These are phyloP conservation scores for Chunga burmeisteri DNA, from an alignment of 2,113 vertebrate genomes.

Conservation along the genomic window DNA sequence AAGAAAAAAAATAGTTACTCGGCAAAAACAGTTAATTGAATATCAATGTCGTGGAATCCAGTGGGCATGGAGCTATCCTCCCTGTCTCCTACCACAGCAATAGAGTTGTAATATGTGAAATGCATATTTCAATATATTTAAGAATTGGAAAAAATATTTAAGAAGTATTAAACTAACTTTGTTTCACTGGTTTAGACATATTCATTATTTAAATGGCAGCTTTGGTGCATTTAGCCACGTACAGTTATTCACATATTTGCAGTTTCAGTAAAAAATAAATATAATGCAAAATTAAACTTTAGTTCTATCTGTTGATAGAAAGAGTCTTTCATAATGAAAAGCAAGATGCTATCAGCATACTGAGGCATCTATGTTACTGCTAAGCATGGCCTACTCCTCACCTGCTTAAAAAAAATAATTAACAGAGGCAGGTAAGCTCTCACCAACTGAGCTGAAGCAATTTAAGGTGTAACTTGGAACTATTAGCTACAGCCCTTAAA, in stretches of 20 bases:
- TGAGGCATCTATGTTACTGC: neutral
- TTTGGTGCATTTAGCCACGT: neutral
- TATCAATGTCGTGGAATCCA: neutral
- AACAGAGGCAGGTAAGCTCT: no score
- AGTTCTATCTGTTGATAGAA: neutral
- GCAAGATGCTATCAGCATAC: neutral
- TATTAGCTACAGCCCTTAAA: neutral
- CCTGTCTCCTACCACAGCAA: neutral
- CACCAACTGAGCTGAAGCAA: neutral
- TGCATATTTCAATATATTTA: neutral
- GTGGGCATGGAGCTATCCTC: neutral
- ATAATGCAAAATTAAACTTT: neutral
- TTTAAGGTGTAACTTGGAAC: rapidly evolving
- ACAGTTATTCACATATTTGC: neutral
- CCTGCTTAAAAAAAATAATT: neutral
- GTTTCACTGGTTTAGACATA: neutral
- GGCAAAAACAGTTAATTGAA: neutral
- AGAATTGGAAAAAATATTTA: neutral
- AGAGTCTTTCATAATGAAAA: neutral
- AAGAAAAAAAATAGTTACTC: neutral
- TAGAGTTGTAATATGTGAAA: neutral
- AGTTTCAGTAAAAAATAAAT: neutral
- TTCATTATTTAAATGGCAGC: neutral
- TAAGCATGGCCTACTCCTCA: neutral
- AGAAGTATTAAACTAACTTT: neutral